These are phyloP conservation scores for Colistium nudipinnis DNA, from an alignment of 2,113 vertebrate species.

Conservation along the genomic window DNA sequence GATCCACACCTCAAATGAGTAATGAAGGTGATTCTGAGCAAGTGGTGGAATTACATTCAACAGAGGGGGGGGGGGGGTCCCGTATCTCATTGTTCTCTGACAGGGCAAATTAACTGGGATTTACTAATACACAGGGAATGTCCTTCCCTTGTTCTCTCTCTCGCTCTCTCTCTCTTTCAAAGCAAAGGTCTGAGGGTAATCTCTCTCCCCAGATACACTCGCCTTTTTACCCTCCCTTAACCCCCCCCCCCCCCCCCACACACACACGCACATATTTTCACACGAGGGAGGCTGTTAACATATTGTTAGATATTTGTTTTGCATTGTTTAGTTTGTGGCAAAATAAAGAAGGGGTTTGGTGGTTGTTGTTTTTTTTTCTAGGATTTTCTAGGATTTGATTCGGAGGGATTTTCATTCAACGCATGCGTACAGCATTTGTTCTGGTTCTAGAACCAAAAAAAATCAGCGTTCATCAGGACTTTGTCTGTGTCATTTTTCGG, in stretches of 20 bases:
- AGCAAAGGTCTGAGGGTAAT: conserved; percentile 65
- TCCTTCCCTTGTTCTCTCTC: conserved; percentile 33
- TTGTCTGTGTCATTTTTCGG: neutral
- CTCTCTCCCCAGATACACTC: conserved; percentile 39
- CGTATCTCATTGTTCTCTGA: conserved; percentile 79
- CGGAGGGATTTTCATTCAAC: too few species aligned
- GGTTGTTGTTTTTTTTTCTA: too few species aligned
- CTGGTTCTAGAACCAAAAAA: too few species aligned
- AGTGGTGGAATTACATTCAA: conserved; percentile 74
- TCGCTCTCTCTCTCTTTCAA: conserved; percentile 28
- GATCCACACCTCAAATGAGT: conserved; percentile 70
- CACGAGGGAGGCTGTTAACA: too few species aligned
- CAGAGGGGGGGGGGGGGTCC: conserved; percentile 55
- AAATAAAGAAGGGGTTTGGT: too few species aligned
- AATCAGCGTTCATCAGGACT: too few species aligned
- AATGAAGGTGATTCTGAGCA: conserved; percentile 74
- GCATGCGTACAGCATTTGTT: too few species aligned
- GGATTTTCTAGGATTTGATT: too few species aligned
- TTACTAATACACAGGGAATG: conserved; percentile 74
- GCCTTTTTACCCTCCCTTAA: neutral
- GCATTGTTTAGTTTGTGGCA: too few species aligned
- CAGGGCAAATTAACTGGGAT: conserved; percentile 80
- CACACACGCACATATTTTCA: conserved; percentile 47
- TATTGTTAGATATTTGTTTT: too few species aligned
- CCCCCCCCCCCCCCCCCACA: conserved; percentile 11